phyloP scores from a whole-genome alignment of 2,797 vertebrate genomes.

The Ciconia nigra region DNA sequence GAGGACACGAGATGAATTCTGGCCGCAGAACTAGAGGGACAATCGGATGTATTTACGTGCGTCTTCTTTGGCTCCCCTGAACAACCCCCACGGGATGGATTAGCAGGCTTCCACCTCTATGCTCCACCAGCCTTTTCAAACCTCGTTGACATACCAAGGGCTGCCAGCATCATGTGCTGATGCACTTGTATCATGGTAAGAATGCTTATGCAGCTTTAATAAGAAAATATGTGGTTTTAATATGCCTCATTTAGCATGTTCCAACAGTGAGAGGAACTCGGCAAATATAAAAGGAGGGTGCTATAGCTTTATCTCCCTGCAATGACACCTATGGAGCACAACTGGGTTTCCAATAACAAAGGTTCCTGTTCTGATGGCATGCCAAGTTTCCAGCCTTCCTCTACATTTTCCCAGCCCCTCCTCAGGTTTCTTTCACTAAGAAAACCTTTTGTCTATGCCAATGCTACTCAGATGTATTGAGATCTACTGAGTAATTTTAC shows the following conservation, averaged over 20 bases:
- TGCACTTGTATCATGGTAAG: background rate
- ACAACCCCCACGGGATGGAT: background rate
- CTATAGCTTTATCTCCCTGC: background rate
- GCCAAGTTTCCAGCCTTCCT: conserved; percentile 26
- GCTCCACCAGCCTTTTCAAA: background rate
- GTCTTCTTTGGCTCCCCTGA: background rate
- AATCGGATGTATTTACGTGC: background rate
- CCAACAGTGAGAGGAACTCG: background rate
- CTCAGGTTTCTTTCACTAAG: background rate
- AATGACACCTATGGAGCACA: background rate
- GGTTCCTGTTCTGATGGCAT: background rate
- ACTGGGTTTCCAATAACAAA: background rate
- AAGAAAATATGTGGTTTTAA: background rate
- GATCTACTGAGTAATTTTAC: background rate
- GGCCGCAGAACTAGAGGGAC: background rate
- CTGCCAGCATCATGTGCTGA: background rate
- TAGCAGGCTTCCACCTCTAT: background rate
- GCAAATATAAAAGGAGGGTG: background rate
- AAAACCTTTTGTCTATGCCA: conserved; percentile 12
- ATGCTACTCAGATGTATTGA: background rate
- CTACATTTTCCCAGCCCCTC: background rate
- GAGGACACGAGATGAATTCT: background rate
- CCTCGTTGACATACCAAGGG: accelerated
- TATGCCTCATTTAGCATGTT: background rate
- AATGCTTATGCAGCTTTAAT: background rate